Evolutionary conservation across 2,797 vertebrate genomes (phyloP), one percentile per base, ranked within the genome.

Genomic region (Chelon labrosus): DNA sequence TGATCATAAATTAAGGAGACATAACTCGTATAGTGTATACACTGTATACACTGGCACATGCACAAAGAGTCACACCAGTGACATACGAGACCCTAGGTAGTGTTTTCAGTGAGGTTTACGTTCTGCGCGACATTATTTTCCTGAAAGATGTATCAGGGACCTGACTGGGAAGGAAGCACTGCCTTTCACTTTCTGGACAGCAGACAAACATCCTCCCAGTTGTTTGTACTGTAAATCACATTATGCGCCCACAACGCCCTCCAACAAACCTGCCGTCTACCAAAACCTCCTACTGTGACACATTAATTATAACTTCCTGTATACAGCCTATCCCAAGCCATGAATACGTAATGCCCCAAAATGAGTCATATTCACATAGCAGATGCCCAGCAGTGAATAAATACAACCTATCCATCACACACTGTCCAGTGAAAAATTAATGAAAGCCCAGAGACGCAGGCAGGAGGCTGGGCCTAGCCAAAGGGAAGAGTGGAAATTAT

Each of bases 261-360:
- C 95, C 95, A 95, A 95, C 94, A 95, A 97, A 95, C 95, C 94
- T 90, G 72, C 88, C 95, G 92, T 95, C 95, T 94, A 94, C 95
- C 95, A 93, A 91, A 84, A 88, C 87, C 89, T 94, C 97, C 95
- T 83, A 92, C 95, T 95, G 96, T 97, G 97, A 97, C 96, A 97
- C 95, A 97, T 98, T 97, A 97, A 98, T 97, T 98, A 97, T 95
- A 95, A 96, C 96, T 96, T 98, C 92, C 93, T 91, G 95, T 95
- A 96, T 94, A 95, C 95, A 93, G 94, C 94, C 96, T 94, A 96
- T 98, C 96, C 97, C 96, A 95, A 94, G 95, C 96, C 97, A 99
- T 98, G 97, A 98, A 98, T 99, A 97, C 95, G 92, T 97, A 97
- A 98, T 98, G 96, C 94, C 95, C 93, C 93, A 95, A 97, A 97